Conservation (phyloP, 2,888 invertebrate genomes). For the Dicycla oo region DNA sequence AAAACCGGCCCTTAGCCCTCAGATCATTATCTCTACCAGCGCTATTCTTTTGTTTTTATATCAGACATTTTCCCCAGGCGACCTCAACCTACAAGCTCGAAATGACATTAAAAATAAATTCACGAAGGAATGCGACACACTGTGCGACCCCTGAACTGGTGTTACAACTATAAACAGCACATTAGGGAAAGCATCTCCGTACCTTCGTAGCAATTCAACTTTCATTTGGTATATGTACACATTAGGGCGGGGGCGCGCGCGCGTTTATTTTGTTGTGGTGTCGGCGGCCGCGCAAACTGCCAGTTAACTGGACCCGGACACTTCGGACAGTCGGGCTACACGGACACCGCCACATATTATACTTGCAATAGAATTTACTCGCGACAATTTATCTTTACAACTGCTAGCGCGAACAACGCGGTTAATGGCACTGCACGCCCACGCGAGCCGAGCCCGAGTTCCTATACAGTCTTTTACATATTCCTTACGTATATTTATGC, state of each 20-base stretch:
- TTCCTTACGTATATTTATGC: constrained; percentile 34
- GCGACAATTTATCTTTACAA: constrained; percentile 63
- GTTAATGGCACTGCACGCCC: constrained; percentile 59
- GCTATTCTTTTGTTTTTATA: constrained; percentile 48
- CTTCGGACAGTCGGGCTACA: constrained; percentile 58
- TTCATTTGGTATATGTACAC: constrained; percentile 72
- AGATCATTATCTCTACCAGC: constrained; percentile 18
- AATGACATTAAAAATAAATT: constrained; percentile 60
- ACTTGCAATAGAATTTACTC: constrained; percentile 72
- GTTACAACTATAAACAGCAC: constrained; percentile 69
- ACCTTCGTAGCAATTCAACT: constrained; percentile 70
- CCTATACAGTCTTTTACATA: constrained; percentile 31
- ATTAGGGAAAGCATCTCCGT: constrained; percentile 65
- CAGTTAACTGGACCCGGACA: constrained; percentile 70
- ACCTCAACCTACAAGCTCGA: constrained; percentile 35
- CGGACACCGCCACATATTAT: constrained; percentile 62
- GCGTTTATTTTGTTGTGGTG: constrained; percentile 78
- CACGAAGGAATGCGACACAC: constrained; percentile 48
- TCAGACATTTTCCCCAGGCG: constrained; percentile 39
- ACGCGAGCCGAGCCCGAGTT: constrained; percentile 34
- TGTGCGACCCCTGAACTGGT: constrained; percentile 45
- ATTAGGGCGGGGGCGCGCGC: constrained; percentile 66
- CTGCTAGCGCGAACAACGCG: constrained; percentile 54
- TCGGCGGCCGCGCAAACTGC: constrained; percentile 71
- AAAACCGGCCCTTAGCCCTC: too few relatives aligned